Percentiles rank a stretch among this genome's conserved stretches.
Conservation (phyloP, 1,140 invertebrate species). For the Brachionus manjavacas region DNA sequence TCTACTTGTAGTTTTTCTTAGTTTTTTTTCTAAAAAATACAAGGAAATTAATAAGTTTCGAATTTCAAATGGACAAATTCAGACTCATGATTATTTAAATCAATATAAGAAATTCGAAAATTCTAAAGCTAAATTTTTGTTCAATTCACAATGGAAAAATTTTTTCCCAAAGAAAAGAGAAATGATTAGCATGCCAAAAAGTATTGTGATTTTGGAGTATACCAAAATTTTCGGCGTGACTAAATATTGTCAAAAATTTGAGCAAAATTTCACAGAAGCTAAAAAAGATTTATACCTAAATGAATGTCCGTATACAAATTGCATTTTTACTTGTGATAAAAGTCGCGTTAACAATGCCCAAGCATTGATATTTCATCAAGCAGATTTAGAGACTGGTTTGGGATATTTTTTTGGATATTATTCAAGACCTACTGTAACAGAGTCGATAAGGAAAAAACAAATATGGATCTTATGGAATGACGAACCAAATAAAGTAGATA, state of each 20-base stretch:
- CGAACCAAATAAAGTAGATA: constrained; percentile 6
- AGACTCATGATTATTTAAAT: not conserved
- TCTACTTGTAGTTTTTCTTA: no score
- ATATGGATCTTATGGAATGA: constrained; percentile 40
- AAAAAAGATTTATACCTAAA: not conserved
- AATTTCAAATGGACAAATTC: no score
- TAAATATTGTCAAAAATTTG: not conserved
- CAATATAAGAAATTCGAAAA: not conserved
- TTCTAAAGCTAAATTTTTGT: not conserved
- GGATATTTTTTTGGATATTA: no score
- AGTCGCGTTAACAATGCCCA: not conserved
- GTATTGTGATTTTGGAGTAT: not conserved
- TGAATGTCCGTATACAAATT: constrained; percentile 20
- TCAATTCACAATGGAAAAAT: not conserved
- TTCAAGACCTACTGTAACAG: not conserved
- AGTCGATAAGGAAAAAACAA: not conserved
- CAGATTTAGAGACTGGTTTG: not conserved
- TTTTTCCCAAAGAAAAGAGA: not conserved
- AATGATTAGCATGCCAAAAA: not conserved
- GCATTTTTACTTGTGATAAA: constrained; percentile 14
- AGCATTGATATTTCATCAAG: not conserved
- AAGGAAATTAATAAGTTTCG: no score
- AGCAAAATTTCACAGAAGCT: not conserved
- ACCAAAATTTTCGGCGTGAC: not conserved
- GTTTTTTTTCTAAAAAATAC: no score